Conservation (phyloP, 2,888 invertebrate species). For the Agonopterix arenella region DNA sequence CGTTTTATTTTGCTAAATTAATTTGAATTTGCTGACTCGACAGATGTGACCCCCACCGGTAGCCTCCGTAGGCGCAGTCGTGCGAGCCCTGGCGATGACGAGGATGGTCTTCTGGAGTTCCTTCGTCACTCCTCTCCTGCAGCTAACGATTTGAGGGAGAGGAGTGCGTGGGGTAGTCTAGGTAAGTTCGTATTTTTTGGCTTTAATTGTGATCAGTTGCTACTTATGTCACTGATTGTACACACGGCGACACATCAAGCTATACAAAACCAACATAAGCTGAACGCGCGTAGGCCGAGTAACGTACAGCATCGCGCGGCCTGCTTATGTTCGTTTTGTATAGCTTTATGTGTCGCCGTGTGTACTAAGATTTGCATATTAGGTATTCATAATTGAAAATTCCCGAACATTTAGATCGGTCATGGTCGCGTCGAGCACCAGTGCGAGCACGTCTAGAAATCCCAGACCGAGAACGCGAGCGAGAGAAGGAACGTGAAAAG, state of each 20-base stretch:
- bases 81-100: conserved; percentile 89
- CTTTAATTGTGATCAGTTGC: no score
- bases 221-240: no score
- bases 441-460: conserved; percentile 88
- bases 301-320: no score
- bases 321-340: no score
- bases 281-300: no score
- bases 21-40: conserved; percentile 1
- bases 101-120: conserved; percentile 91
- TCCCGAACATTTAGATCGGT: conserved; percentile 79
- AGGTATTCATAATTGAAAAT: no score
- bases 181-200: conserved; percentile 60
- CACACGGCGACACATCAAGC: no score
- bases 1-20: not conserved
- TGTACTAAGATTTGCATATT: no score
- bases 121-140: conserved; percentile 83
- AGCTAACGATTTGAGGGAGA: conserved; percentile 83
- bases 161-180: conserved; percentile 90
- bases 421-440: conserved; percentile 89
- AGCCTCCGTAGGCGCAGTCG: conserved; percentile 89
- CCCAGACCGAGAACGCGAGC: conserved; percentile 86
- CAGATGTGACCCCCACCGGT: conserved; percentile 93
- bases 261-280: no score
- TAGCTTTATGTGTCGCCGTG: no score
- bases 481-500: conserved; percentile 81